These are phyloP conservation scores for Campoletis sonorensis DNA, from an alignment of 1,140 invertebrate genomes.

Conservation along the genomic window DNA sequence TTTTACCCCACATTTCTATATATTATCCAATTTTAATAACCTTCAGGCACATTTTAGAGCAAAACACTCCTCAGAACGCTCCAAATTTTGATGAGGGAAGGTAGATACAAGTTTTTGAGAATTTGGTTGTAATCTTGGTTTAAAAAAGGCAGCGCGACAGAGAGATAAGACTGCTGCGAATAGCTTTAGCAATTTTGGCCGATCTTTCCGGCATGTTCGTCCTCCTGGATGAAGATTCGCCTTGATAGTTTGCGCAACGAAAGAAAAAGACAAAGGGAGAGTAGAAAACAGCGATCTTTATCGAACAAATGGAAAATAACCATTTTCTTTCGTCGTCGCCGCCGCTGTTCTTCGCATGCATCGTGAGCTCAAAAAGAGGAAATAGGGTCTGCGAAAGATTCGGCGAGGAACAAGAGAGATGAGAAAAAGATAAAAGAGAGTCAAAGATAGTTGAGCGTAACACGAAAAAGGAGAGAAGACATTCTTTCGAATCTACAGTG, in stretches of 20 bases:
- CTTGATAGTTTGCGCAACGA: constrained; percentile 4
- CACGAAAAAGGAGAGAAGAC: constrained; percentile 23
- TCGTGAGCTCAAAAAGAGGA: constrained; percentile 48
- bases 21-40: too few relatives aligned
- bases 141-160: background rate
- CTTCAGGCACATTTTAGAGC: too few relatives aligned
- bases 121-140: background rate
- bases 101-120: background rate
- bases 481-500: constrained; percentile 26
- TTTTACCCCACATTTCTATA: too few relatives aligned
- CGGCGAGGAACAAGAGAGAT: constrained; percentile 4
- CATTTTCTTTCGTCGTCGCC: constrained; percentile 43
- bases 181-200: background rate
- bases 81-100: background rate
- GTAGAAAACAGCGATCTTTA: constrained; percentile 32
- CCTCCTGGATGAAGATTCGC: background rate
- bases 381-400: background rate
- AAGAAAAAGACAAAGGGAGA: background rate
- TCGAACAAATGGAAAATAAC: constrained; percentile 56
- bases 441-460: background rate
- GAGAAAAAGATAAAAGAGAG: background rate
- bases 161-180: constrained; percentile 14
- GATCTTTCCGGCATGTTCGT: constrained; percentile 6
- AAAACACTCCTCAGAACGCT: too few relatives aligned
- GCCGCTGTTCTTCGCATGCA: constrained; percentile 35